Percentiles rank a stretch among this genome's conserved stretches.
Conservation (phyloP, 2,797 vertebrate genomes). For the Aotus griseimembra region DNA sequence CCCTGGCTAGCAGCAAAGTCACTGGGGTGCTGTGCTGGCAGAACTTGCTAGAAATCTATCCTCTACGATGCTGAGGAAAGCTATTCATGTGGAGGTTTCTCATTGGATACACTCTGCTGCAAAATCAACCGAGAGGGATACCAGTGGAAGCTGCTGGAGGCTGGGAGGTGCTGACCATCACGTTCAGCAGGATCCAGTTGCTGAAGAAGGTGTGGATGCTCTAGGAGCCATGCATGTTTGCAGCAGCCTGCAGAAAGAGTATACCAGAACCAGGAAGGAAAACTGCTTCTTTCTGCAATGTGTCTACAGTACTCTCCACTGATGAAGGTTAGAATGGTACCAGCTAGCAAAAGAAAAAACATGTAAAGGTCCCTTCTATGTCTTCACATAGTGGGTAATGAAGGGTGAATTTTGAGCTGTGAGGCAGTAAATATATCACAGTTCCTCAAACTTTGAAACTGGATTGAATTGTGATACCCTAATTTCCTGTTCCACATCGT, state of each 20-base stretch:
- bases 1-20: background rate
- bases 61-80: background rate
- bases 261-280: background rate
- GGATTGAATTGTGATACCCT: background rate
- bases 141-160: background rate
- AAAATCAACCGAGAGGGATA: background rate
- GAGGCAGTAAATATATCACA: background rate
- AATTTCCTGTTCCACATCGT: background rate
- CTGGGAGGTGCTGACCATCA: background rate
- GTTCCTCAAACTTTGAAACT: conserved; percentile 8
- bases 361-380: background rate
- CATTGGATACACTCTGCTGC: background rate
- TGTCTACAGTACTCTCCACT: background rate
- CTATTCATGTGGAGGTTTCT: background rate
- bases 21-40: background rate
- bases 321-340: background rate
- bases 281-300: background rate
- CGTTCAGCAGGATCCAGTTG: background rate
- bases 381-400: background rate
- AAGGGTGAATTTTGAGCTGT: background rate
- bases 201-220: background rate
- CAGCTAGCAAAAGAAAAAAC: background rate
- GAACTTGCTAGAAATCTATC: background rate
- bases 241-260: background rate
- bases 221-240: background rate